Base-by-base conservation (phyloP, 2,113 vertebrate species). In the Campylomormyrus numenius region DNA sequence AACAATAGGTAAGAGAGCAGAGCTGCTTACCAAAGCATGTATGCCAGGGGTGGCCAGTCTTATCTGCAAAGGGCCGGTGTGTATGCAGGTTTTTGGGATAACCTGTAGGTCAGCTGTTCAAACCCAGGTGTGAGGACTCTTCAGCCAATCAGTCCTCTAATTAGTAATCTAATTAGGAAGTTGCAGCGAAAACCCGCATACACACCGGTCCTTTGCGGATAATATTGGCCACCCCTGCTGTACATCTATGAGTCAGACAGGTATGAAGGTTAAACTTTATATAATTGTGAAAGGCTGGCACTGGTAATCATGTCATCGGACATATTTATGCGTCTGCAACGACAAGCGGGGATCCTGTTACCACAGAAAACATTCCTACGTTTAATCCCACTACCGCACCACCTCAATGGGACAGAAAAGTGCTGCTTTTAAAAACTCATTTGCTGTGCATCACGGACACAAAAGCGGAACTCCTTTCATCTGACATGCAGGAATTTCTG, bases 401-500 rank as follows among this genome's bases (percentile, higher is more conserved):
- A 87, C 62, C 50, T 56, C 31, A 87, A 13, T 39, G 46, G 27
- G n/a, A 89, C 17, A n/a, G 49, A 85, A 58, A 85, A 89, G 89
- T 42, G 89, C 35, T 56, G 27, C 74, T 52, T 89, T 89, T 89
- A 50, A 83, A 89, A 83, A 48, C 90, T 77, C 85, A 87, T 88
- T 85, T 90, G 50, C 49, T 46, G 89, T 45, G 89, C 89, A 56
- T 83, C 49, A 31, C 35, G 4, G 17, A 15, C 77, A 92, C 92
- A 93, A 91, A 80, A 93, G 91, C 92, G 62, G 86, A 90, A 15
- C 90, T 94, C 89, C 91, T 92, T 90, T 91, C 19, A 88, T 90
- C 92, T 95, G 94, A 94, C 93, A 92, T 58, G 92, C 90, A 95
- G 94, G 94, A 95, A 95, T 95, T 93, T 92, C 88, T 93, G 94